Base-by-base conservation (phyloP, 2,888 invertebrate genomes). In the Fragum whitleyi region DNA sequence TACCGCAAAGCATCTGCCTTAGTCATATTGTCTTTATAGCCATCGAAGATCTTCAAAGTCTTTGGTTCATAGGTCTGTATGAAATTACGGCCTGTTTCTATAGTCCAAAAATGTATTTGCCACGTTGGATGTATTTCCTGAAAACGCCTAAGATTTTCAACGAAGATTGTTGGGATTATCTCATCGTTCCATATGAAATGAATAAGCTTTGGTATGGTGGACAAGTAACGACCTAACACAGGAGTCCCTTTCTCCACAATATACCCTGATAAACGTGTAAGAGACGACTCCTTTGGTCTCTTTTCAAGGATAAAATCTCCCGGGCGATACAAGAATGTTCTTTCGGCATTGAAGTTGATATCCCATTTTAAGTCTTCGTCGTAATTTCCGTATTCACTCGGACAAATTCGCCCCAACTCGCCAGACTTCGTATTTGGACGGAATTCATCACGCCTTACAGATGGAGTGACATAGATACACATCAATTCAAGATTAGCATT, bases 1-100 rank as follows among this genome's bases (percentile, higher is more conserved):
- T 92, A 92, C n/a, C 65, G 39, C 5, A 65, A 77, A 1, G 90
- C 90, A 79, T 92, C 92, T 5, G 90, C 92, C 55, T 89, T 77
- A 28, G 89, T 84, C 29, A 90, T 90, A 36, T 82, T 83, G 65
- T 88, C 84, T 3, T 86, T 71, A 77, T 91, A 92, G 23, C 79
- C 81, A 75, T 91, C 86, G 78, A 84, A 92, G 5, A 87, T 83
- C 6, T 76, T 57, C 29, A 91, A 72, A 53, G 89, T 85, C 39
- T 84, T 55, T 3, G 92, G 90, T 78, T 90, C 92, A 53, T 86
- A 84, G 1, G 86, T 84, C 9, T 76, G 74, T 53, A 93, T 65
- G 42, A 65, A 65, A 26, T 65, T 21, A 1, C 42, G 21, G 11
- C 65, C 65, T 21, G 65, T n/a, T 65, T 65, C 36, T 21, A 65